Percentiles rank a stretch among this genome's conserved stretches.
Conservation (phyloP, 2,113 vertebrate species). For the Prietella phreatophila region DNA sequence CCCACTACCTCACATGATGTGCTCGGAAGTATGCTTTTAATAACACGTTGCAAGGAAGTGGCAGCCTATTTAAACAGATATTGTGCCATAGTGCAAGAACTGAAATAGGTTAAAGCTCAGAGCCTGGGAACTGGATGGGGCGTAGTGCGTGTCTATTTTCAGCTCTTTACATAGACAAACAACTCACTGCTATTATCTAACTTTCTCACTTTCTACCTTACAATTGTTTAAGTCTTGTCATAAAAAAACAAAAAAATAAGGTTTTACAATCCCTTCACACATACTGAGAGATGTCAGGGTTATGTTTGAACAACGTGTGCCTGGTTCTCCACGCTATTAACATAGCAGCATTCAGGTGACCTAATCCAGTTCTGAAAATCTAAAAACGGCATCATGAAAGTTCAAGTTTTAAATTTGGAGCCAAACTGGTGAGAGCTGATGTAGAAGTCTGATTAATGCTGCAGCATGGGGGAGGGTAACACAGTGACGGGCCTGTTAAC, state of each 20-base stretch:
- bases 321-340: background rate
- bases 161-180: slow-evolving; percentile 14
- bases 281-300: background rate
- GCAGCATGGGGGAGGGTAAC: slow-evolving; percentile 21
- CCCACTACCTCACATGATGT: slow-evolving; percentile 13
- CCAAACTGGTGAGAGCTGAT: background rate
- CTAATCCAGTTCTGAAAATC: background rate
- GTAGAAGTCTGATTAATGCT: slow-evolving; percentile 39
- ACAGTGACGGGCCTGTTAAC: slow-evolving; percentile 36
- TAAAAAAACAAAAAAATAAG: background rate
- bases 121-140: slow-evolving; percentile 2
- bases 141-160: slow-evolving; percentile 14
- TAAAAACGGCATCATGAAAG: background rate
- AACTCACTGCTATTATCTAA: slow-evolving; percentile 11
- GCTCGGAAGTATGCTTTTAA: slow-evolving; percentile 32
- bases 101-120: slow-evolving; percentile 42
- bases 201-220: background rate
- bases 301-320: background rate
- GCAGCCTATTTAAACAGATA: slow-evolving; percentile 21
- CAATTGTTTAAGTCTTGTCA: slow-evolving; percentile 3
- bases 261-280: background rate
- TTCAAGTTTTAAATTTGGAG: background rate
- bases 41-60: slow-evolving; percentile 32
- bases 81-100: slow-evolving; percentile 33
- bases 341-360: background rate